Conservation (phyloP, 2,888 invertebrate species). For the Mythimna pallens region DNA sequence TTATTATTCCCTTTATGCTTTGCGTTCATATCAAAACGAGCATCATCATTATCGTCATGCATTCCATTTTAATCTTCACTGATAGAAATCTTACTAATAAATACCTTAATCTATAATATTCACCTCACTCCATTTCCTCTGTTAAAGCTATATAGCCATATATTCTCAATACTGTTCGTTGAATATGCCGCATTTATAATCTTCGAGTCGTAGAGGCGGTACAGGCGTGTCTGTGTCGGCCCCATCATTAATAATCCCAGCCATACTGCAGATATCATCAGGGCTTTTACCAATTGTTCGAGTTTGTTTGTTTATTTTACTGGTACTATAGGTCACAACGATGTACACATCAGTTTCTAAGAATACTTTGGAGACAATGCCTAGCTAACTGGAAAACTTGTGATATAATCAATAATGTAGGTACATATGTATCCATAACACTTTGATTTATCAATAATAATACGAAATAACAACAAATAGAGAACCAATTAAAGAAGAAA, state of each 20-base stretch:
- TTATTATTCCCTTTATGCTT: constrained; percentile 19
- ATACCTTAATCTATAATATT: not conserved
- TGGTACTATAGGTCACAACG: constrained; percentile 17
- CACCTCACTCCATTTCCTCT: constrained; percentile 1
- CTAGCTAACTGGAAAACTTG: not conserved
- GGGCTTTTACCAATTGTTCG: constrained; percentile 64
- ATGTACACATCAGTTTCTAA: constrained; percentile 20
- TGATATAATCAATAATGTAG: constrained; percentile 1
- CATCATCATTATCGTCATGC: constrained; percentile 38
- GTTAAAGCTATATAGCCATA: constrained; percentile 16
- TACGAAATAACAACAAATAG: not conserved
- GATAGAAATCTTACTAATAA: constrained; percentile 17
- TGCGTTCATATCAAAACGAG: constrained; percentile 30
- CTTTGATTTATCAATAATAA: not conserved
- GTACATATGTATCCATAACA: not conserved
- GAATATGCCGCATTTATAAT: constrained; percentile 60
- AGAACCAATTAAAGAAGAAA: no score
- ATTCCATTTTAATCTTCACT: constrained; percentile 23
- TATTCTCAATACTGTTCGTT: constrained; percentile 33
- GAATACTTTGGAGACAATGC: constrained; percentile 27
- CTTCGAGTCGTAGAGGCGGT: constrained; percentile 67
- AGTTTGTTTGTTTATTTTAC: constrained; percentile 57
- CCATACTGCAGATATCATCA: constrained; percentile 70
- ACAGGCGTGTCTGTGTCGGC: constrained; percentile 70
- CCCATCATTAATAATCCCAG: constrained; percentile 77